phyloP scores from a whole-genome alignment of 2,888 invertebrate species.

The Macrosoma leucophasiata region DNA sequence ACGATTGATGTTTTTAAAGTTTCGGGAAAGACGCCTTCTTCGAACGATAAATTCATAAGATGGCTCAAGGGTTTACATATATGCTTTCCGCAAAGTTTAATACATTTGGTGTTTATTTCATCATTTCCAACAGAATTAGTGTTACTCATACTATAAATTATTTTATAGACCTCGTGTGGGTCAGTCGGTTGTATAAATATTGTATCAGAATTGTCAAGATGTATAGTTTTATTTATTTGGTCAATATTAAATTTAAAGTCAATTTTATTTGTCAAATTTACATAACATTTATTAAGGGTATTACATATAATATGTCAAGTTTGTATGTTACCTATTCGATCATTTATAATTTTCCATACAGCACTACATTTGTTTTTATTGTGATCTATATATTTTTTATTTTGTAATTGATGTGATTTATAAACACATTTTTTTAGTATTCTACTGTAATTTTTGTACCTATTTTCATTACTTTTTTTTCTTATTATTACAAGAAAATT shows the following conservation, averaged over 20 bases:
- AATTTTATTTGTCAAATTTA: conserved; percentile 1
- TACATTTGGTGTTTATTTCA: background rate
- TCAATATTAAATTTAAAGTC: background rate
- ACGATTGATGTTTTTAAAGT: conserved; percentile 6
- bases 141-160: background rate
- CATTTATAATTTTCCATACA: background rate
- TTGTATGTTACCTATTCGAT: background rate
- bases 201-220: background rate
- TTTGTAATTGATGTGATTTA: background rate
- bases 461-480: background rate
- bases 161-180: background rate
- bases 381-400: background rate
- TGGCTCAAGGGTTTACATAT: conserved; percentile 2
- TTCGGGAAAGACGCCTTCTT: conserved; percentile 8
- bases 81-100: background rate
- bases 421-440: background rate
- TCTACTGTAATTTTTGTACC: background rate
- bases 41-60: conserved; percentile 7
- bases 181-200: background rate
- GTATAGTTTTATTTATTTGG: background rate
- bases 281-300: background rate
- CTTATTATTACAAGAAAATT: background rate
- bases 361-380: background rate
- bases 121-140: conserved; percentile 1
- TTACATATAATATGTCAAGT: background rate